These are phyloP conservation scores for Margaritifera margaritifera DNA, from an alignment of 2,888 invertebrate genomes.

Conservation along the genomic window DNA sequence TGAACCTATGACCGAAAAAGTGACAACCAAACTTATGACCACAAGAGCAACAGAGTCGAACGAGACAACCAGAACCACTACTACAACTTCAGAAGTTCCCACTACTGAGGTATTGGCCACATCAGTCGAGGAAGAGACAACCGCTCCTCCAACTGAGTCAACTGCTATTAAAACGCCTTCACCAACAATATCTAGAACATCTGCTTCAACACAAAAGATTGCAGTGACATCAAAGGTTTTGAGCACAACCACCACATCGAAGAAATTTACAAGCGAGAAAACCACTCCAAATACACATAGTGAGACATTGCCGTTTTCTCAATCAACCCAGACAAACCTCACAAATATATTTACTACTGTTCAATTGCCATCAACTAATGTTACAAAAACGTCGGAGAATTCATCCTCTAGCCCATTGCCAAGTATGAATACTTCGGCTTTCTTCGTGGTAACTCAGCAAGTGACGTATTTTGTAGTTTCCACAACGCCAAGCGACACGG, in stretches of 20 bases:
- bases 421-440: too few species aligned
- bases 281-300: neutral
- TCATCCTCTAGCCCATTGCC: too few species aligned
- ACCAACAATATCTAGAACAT: constrained; percentile 2
- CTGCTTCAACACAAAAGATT: constrained; percentile 1
- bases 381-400: too few species aligned
- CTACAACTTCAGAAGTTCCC: neutral
- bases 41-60: neutral
- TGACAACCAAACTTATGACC: constrained; percentile 3
- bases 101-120: constrained; percentile 1
- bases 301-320: neutral
- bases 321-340: too few species aligned
- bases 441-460: too few species aligned
- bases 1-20: neutral
- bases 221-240: neutral
- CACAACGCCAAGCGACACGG: neutral
- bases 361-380: too few species aligned
- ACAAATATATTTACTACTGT: too few species aligned
- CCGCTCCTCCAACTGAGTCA: neutral
- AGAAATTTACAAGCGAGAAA: too few species aligned
- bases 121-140: too few species aligned
- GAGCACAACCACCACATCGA: neutral
- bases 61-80: neutral
- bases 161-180: neutral
- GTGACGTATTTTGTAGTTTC: neutral